A percentile compares a stretch with the other conserved stretches of the same genome.
Evolutionary conservation across 1,140 invertebrate species (phyloP).

Genomic region (Megathymus violae): DNA sequence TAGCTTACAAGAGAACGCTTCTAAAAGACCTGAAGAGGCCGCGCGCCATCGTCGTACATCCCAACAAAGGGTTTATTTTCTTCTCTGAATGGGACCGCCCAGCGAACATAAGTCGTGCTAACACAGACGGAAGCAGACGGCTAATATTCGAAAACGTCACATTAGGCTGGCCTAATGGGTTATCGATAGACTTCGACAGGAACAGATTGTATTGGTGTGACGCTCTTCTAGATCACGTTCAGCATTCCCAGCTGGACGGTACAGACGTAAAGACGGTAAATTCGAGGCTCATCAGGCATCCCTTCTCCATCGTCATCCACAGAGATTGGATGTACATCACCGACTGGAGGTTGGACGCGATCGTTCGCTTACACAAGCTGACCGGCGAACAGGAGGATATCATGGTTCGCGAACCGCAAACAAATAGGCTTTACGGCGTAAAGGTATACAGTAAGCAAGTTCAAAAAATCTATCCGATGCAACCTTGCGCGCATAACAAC

Average conservation of each 20-base stretch:
- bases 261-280: slow-evolving; percentile 96
- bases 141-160: slow-evolving; percentile 96
- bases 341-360: slow-evolving; percentile 98
- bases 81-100: slow-evolving; percentile 98
- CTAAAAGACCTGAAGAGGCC: slow-evolving; percentile 95
- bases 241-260: slow-evolving; percentile 97
- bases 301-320: slow-evolving; percentile 98
- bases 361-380: slow-evolving; percentile 94
- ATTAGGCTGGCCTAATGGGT: slow-evolving; percentile 97
- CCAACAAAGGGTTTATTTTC: slow-evolving; percentile 96
- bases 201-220: slow-evolving; percentile 98
- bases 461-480: slow-evolving; percentile 88
- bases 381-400: slow-evolving; percentile 94
- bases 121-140: slow-evolving; percentile 93
- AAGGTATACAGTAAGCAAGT: slow-evolving; percentile 94
- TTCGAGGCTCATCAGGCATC: slow-evolving; percentile 94
- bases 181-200: slow-evolving; percentile 95
- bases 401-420: slow-evolving; percentile 94
- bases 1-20: slow-evolving; percentile 92
- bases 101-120: slow-evolving; percentile 96
- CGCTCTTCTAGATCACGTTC: slow-evolving; percentile 96
- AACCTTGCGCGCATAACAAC: slow-evolving; percentile 93
- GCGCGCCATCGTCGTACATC: slow-evolving; percentile 97
- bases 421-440: slow-evolving; percentile 95
- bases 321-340: slow-evolving; percentile 98